Conservation (phyloP, 92 coral and sea anemone species). For the Metridium senile region DNA sequence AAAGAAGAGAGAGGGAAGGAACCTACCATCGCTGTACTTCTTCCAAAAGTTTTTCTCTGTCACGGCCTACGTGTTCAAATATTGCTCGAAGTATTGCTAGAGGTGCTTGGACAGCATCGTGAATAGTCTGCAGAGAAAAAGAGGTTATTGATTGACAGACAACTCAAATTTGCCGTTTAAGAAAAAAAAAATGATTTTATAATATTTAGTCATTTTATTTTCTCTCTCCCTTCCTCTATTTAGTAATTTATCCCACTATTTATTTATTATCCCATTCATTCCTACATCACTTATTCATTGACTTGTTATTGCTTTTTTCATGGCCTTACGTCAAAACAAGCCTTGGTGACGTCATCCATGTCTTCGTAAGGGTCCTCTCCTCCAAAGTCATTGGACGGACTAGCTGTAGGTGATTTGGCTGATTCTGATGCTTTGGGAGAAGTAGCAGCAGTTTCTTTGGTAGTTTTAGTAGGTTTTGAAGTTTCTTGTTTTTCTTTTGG, state of each 20-base stretch:
- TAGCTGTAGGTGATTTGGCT: constrained; percentile 25
- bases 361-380: constrained; percentile 77
- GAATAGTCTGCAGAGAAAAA: constrained; percentile 65
- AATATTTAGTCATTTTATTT: too few relatives aligned
- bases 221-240: too few relatives aligned
- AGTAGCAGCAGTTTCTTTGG: constrained; percentile 24
- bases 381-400: constrained; percentile 25
- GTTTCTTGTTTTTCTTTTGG: constrained; percentile 40
- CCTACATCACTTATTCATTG: too few relatives aligned
- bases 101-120: constrained; percentile 83
- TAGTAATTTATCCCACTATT: too few relatives aligned
- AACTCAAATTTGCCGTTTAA: background rate
- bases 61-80: constrained; percentile 81
- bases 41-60: constrained; percentile 73
- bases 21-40: constrained; percentile 87
- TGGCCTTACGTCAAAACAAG: constrained; percentile 71
- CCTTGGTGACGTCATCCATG: constrained; percentile 77
- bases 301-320: background rate
- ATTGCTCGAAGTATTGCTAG: constrained; percentile 73
- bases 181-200: too few relatives aligned
- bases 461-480: constrained; percentile 8
- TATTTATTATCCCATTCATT: too few relatives aligned
- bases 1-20: background rate
- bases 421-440: constrained; percentile 19
- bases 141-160: too few relatives aligned